Conservation (phyloP, 64 coral and sea anemone genomes). For the Pocillopora damicornis region DNA sequence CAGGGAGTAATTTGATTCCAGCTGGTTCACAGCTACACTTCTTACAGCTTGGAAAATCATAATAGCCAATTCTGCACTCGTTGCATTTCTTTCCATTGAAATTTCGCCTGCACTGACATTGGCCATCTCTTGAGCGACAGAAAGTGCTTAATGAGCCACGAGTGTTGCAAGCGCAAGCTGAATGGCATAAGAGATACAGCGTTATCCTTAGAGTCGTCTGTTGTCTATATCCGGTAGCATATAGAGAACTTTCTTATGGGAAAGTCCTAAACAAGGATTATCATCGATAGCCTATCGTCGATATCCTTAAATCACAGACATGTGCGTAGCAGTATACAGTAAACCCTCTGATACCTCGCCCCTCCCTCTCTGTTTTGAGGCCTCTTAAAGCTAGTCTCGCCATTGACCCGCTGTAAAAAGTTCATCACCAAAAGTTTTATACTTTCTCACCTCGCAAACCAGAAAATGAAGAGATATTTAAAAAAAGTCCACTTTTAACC, state of each 20-base stretch:
- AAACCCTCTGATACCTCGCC: no score
- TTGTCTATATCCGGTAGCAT: neutral
- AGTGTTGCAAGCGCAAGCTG: constrained; percentile 78
- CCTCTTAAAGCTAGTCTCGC: no score
- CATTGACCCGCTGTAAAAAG: no score
- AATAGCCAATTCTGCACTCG: constrained; percentile 84
- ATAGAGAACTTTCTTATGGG: no score
- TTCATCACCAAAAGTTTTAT: neutral
- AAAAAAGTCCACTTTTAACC: no score
- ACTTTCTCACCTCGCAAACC: neutral
- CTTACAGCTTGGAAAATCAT: constrained; percentile 80
- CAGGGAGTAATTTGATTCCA: constrained; percentile 66
- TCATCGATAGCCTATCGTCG: no score
- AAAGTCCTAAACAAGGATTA: no score
- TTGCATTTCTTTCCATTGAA: constrained; percentile 82
- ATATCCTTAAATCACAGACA: no score
- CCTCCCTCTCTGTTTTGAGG: no score
- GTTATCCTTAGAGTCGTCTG: neutral
- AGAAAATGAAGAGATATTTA: no score
- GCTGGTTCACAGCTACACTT: constrained; percentile 83
- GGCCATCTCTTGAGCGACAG: constrained; percentile 73
- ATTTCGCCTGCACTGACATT: constrained; percentile 83
- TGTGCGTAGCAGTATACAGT: no score
- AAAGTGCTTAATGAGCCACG: constrained; percentile 82
- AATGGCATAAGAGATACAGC: neutral